Conservation (phyloP, 2,888 invertebrate genomes). For the Aspidiotus destructor region DNA sequence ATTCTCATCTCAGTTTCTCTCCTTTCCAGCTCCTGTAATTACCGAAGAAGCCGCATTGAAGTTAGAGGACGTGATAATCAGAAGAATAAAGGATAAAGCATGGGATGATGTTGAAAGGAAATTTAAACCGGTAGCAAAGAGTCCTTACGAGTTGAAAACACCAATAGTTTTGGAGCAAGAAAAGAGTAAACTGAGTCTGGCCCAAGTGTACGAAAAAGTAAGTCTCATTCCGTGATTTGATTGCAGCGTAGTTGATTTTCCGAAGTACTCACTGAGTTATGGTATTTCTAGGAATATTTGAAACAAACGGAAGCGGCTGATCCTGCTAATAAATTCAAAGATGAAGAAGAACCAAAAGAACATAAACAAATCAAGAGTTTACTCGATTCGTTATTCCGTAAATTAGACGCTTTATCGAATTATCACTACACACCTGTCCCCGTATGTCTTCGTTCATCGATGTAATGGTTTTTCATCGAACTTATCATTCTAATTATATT, state of each 20-base stretch:
- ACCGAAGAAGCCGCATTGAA: conserved; percentile 80
- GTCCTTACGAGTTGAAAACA: conserved; percentile 76
- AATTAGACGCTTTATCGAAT: conserved; percentile 86
- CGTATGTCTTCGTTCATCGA: conserved; percentile 38
- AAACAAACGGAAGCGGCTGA: conserved; percentile 53
- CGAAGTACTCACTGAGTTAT: not conserved
- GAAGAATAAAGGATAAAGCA: conserved; percentile 81
- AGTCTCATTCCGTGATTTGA: not conserved
- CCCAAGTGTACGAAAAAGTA: conserved; percentile 81
- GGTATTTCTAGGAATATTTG: conserved; percentile 54
- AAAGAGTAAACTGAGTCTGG: conserved; percentile 85
- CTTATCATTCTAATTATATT: not conserved
- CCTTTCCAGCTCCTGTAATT: conserved; percentile 64
- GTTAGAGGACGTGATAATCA: conserved; percentile 82
- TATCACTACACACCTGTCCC: conserved; percentile 88
- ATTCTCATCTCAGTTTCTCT: not conserved
- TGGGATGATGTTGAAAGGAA: conserved; percentile 91
- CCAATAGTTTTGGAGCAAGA: conserved; percentile 80
- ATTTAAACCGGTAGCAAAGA: conserved; percentile 64
- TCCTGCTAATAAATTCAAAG: conserved; percentile 49
- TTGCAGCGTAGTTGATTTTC: not conserved
- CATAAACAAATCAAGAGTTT: conserved; percentile 66
- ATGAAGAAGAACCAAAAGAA: conserved; percentile 58
- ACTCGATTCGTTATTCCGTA: conserved; percentile 66
- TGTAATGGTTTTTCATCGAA: not conserved